These are phyloP conservation scores for Coccyzus lansbergi DNA, from an alignment of 2,797 vertebrate species.

Conservation along the genomic window DNA sequence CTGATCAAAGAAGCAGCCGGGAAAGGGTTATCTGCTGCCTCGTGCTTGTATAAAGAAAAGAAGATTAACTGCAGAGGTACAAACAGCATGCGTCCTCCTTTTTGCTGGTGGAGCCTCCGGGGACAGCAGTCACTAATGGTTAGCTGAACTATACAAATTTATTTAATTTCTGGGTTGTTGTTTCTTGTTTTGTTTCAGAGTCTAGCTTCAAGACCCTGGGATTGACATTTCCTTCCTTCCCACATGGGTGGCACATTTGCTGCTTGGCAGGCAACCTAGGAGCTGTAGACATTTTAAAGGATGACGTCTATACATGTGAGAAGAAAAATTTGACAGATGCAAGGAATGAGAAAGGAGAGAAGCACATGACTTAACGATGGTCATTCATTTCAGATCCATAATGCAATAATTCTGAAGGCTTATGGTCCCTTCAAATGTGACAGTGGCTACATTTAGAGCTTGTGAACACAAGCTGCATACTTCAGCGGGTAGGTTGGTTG, in stretches of 20 bases:
- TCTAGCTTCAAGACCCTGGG: background rate
- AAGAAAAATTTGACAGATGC: background rate
- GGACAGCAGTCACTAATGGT: background rate
- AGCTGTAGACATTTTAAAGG: background rate
- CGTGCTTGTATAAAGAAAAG: background rate
- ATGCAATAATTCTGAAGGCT: background rate
- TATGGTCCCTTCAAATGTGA: background rate
- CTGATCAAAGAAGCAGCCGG: background rate
- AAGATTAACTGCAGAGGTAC: background rate
- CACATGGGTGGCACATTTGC: background rate
- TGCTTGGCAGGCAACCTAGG: background rate
- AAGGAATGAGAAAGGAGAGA: background rate
- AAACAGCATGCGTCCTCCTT: accelerated
- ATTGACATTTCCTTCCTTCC: background rate
- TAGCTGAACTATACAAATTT: background rate
- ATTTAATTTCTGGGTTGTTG: background rate
- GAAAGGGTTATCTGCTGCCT: background rate
- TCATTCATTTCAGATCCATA: background rate
- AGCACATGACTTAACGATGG: background rate
- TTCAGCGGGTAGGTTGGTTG: background rate
- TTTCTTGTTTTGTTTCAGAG: background rate
- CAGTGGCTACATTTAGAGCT: background rate
- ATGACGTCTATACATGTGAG: background rate
- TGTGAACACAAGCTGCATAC: background rate
- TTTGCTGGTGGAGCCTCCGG: background rate